Conservation (phyloP, 2,888 invertebrate genomes). For the Pyrgus malvae region DNA sequence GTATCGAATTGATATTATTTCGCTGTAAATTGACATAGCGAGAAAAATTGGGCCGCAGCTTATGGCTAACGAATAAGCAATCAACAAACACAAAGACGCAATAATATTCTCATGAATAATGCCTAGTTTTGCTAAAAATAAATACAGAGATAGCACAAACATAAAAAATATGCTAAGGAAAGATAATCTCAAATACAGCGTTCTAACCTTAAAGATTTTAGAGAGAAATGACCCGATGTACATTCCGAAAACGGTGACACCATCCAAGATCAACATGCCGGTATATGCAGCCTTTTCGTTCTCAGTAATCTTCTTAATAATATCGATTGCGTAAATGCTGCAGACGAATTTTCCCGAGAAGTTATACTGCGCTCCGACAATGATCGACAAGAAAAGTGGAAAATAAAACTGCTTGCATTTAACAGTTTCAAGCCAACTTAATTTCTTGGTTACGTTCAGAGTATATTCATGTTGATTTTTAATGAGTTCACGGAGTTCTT, state of each 20-base stretch:
- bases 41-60: slow-evolving; percentile 6
- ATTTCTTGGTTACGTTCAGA: background rate
- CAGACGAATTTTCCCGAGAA: slow-evolving; percentile 17
- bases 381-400: background rate
- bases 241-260: slow-evolving; percentile 13
- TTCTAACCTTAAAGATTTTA: background rate
- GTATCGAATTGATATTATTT: slow-evolving; percentile 11
- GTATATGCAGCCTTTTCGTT: background rate
- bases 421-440: background rate
- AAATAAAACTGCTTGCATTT: slow-evolving; percentile 4
- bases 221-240: slow-evolving; percentile 4
- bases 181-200: background rate
- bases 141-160: background rate
- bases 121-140: background rate
- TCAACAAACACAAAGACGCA: background rate
- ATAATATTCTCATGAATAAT: background rate
- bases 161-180: slow-evolving; percentile 5
- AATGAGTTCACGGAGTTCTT: slow-evolving; percentile 44
- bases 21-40: slow-evolving; percentile 4
- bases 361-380: slow-evolving; percentile 4
- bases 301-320: slow-evolving; percentile 8
- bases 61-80: background rate
- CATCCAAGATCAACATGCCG: slow-evolving; percentile 16
- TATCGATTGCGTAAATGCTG: slow-evolving; percentile 15
- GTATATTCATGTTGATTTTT: background rate